Percentiles rank a stretch among this genome's conserved stretches.
phyloP scores from a whole-genome alignment of 2,113 vertebrate genomes.

The Microcebus tavaratra region DNA sequence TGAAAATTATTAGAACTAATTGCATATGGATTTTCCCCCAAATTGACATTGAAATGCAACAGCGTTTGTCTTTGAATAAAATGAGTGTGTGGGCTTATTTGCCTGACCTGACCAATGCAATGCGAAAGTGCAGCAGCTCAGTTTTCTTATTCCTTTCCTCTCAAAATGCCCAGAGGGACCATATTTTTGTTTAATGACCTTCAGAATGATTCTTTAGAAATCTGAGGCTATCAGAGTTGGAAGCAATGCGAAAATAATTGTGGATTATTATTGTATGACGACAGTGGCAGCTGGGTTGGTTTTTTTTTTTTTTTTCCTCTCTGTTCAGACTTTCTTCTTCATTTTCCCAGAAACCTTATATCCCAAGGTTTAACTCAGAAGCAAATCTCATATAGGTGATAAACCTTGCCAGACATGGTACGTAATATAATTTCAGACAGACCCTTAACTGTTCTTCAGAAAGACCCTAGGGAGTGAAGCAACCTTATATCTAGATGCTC shows the following conservation, averaged over 20 bases:
- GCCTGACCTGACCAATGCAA: not conserved
- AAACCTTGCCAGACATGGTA: conserved; percentile 66
- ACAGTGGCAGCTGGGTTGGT: conserved; percentile 58
- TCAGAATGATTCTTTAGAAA: conserved; percentile 73
- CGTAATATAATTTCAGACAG: conserved; percentile 74
- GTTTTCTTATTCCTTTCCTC: conserved; percentile 69
- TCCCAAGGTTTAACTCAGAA: conserved; percentile 64
- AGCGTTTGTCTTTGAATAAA: conserved; percentile 66
- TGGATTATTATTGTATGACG: conserved; percentile 70
- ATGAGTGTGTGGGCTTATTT: conserved; percentile 38
- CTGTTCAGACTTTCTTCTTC: conserved; percentile 61
- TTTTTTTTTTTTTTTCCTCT: conserved; percentile 49
- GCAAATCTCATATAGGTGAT: conserved; percentile 69
- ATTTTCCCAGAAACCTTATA: conserved; percentile 76
- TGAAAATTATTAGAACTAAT: conserved; percentile 53
- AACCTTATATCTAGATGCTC: conserved; percentile 46
- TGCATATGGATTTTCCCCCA: not conserved
- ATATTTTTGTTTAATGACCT: conserved; percentile 74
- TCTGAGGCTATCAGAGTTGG: conserved; percentile 65
- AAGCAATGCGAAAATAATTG: conserved; percentile 74
- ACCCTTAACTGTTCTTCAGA: conserved; percentile 55
- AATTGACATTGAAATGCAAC: conserved; percentile 50
- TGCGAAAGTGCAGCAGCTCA: conserved; percentile 52
- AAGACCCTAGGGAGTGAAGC: conserved; percentile 43
- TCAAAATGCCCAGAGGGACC: conserved; percentile 67